phyloP scores from a whole-genome alignment of 2,797 vertebrate genomes.

The Mormyrus hasselquistii region DNA sequence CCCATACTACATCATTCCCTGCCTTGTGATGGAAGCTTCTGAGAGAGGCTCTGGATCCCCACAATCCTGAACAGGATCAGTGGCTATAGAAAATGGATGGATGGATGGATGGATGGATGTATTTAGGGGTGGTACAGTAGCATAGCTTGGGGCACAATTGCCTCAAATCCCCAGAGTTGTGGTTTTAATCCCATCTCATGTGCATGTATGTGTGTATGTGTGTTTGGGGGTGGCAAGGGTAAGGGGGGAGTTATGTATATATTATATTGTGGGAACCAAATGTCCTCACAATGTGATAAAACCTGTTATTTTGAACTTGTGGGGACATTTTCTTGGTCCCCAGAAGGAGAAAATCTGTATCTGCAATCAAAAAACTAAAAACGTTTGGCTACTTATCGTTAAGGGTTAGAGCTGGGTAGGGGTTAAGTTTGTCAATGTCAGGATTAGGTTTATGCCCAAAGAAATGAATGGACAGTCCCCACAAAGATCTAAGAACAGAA shows the following conservation, averaged over 20 bases:
- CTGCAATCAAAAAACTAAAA: not conserved
- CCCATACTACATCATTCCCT: not conserved
- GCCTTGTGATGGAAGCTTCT: not conserved
- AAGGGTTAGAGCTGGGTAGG: not conserved
- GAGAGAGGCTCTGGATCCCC: not conserved
- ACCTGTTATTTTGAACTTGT: not conserved
- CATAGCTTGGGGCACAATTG: not conserved
- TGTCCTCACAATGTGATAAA: not conserved
- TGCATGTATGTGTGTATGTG: not conserved
- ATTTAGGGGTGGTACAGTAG: not conserved
- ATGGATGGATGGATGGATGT: not conserved
- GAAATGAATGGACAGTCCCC: not conserved
- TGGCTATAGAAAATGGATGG: not conserved
- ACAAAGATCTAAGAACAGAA: not conserved
- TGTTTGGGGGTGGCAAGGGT: not conserved
- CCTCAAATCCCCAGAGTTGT: not conserved
- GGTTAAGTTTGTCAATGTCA: not conserved
- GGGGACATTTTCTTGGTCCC: not conserved
- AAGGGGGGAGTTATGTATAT: not conserved
- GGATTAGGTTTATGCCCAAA: not conserved
- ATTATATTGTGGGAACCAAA: not conserved
- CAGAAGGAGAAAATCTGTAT: not conserved
- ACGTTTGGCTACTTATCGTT: not conserved
- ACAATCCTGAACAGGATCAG: not conserved
- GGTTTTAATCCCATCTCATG: not conserved